Evolutionary conservation across 2,113 vertebrate genomes (phyloP).

Genomic region (Telmatochromis bifrenatus): DNA sequence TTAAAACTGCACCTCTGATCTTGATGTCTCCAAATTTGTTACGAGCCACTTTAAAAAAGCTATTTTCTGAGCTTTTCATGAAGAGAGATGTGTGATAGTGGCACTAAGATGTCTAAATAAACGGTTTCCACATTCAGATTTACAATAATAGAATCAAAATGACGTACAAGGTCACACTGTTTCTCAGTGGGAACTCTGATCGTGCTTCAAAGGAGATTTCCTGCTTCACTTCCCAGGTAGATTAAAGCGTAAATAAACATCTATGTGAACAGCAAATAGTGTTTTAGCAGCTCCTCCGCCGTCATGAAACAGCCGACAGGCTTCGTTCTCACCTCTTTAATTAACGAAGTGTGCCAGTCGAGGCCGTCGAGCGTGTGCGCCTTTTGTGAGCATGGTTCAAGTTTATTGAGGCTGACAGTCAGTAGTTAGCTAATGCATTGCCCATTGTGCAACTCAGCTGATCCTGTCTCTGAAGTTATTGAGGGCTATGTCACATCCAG

Average conservation of each 20-base stretch:
- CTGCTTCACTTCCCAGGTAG: neutral
- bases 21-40: neutral
- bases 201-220: neutral
- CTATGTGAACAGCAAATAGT: neutral
- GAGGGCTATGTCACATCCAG: slow-evolving; percentile 22
- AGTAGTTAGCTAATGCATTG: slow-evolving; percentile 29
- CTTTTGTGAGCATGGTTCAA: slow-evolving; percentile 11
- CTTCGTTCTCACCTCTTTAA: slow-evolving; percentile 25
- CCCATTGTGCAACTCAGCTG: slow-evolving; percentile 23
- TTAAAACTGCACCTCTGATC: neutral
- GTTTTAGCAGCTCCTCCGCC: neutral
- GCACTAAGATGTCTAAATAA: neutral
- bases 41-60: neutral
- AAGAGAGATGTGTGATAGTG: too few relatives aligned
- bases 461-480: slow-evolving; percentile 21
- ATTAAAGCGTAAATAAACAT: neutral
- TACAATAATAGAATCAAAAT: neutral
- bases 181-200: neutral
- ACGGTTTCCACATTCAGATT: neutral
- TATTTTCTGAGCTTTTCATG: neutral
- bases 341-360: slow-evolving; percentile 23
- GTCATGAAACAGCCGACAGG: neutral
- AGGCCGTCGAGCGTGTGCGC: neutral
- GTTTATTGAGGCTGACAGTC: slow-evolving; percentile 52
- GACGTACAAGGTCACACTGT: neutral